phyloP scores from a whole-genome alignment of 1,140 invertebrate genomes.

The Pseudomyrmex dendroicus region DNA sequence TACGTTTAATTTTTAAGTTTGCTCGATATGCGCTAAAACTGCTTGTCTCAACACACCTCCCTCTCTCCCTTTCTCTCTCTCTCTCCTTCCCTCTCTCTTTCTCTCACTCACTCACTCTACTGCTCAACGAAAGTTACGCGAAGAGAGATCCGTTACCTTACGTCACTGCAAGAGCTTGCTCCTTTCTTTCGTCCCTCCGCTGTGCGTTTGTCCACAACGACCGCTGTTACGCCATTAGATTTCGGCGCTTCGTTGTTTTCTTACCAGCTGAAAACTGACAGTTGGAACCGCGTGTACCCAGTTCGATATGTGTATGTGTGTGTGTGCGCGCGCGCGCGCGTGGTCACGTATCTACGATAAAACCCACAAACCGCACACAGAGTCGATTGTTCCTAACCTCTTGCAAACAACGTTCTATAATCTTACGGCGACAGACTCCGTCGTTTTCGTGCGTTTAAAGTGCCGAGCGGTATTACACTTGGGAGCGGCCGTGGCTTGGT shows the following conservation, averaged over 20 bases:
- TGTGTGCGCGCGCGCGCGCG: neutral
- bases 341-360: neutral
- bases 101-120: too few relatives aligned
- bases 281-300: slow-evolving; percentile 9
- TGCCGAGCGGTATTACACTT: neutral
- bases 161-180: slow-evolving; percentile 75
- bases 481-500: neutral
- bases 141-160: slow-evolving; percentile 80
- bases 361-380: slow-evolving; percentile 1
- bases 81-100: too few relatives aligned
- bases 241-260: neutral
- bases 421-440: too few relatives aligned
- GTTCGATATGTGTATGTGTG: neutral
- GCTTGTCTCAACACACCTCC: too few relatives aligned
- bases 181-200: slow-evolving; percentile 45
- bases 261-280: slow-evolving; percentile 41
- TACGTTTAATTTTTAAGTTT: too few relatives aligned
- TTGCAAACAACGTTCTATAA: neutral
- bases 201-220: slow-evolving; percentile 30
- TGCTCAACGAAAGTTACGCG: slow-evolving; percentile 50
- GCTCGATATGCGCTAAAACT: neutral
- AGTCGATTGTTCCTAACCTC: slow-evolving; percentile 55
- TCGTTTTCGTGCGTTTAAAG: neutral
- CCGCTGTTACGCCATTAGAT: slow-evolving; percentile 70
- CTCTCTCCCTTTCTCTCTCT: neutral